Percentiles rank a stretch among this genome's conserved stretches.
These are phyloP conservation scores for Drosophila barbarae DNA, from an alignment of 2,888 invertebrate genomes.

Conservation along the genomic window DNA sequence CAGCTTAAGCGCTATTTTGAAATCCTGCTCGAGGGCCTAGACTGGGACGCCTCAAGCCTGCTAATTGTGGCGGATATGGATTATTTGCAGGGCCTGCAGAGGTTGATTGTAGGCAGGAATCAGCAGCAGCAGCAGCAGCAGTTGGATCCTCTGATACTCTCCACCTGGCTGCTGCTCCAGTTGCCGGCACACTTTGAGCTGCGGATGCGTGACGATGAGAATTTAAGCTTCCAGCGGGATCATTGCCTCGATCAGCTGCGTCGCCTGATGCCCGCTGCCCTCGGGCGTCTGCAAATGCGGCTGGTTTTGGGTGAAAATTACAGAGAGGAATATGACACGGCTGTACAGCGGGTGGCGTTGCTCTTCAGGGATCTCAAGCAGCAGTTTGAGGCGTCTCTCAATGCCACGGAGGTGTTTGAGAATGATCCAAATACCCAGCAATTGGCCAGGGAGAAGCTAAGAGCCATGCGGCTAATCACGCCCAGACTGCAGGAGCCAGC, in stretches of 20 bases:
- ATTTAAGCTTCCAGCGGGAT: slow-evolving; percentile 55
- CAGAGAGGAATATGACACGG: slow-evolving; percentile 39
- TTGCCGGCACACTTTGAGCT: slow-evolving; percentile 73
- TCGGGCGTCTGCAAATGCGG: slow-evolving; percentile 58
- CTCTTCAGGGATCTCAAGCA: slow-evolving; percentile 62
- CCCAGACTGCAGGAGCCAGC: slow-evolving; percentile 41
- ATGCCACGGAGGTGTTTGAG: slow-evolving; percentile 64
- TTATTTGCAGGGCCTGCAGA: slow-evolving; percentile 56
- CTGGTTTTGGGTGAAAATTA: slow-evolving; percentile 57
- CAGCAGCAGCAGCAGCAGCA: not conserved
- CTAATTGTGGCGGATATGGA: slow-evolving; percentile 65
- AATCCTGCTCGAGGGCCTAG: slow-evolving; percentile 49
- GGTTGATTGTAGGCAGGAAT: slow-evolving; percentile 37
- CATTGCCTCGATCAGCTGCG: slow-evolving; percentile 66
- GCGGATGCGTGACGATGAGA: slow-evolving; percentile 63
- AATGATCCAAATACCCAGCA: slow-evolving; percentile 51
- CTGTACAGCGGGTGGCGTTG: slow-evolving; percentile 39
- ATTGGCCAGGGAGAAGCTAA: slow-evolving; percentile 65
- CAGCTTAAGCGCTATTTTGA: slow-evolving; percentile 63
- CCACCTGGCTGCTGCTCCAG: slow-evolving; percentile 70
- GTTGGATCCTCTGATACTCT: slow-evolving; percentile 51
- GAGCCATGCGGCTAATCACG: slow-evolving; percentile 65
- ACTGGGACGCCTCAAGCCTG: slow-evolving; percentile 33
- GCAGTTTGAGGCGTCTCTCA: slow-evolving; percentile 69
- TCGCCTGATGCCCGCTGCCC: slow-evolving; percentile 61